Percentiles rank a stretch among this genome's conserved stretches.
Conservation (phyloP, 2,888 invertebrate genomes). For the Andrena minutula region DNA sequence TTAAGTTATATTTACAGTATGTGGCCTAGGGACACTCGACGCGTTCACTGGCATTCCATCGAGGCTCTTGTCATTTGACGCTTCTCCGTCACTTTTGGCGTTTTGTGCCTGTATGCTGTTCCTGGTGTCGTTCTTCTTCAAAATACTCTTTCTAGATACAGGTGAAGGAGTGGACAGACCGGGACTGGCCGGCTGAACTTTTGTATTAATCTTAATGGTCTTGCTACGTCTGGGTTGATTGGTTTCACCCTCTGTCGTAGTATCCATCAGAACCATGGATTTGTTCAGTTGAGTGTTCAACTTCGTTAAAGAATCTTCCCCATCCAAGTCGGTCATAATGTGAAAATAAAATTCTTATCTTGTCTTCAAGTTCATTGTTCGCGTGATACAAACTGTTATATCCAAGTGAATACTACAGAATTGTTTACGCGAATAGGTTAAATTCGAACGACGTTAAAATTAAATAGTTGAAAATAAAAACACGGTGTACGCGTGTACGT, state of each 20-base stretch:
- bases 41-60: background rate
- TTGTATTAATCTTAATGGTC: conserved; percentile 67
- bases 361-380: background rate
- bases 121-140: conserved; percentile 51
- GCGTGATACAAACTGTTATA: background rate
- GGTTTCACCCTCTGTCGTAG: conserved; percentile 26
- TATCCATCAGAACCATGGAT: conserved; percentile 74
- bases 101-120: background rate
- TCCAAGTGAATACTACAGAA: no score
- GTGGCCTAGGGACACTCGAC: conserved; percentile 41
- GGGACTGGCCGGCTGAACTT: conserved; percentile 23
- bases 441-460: background rate
- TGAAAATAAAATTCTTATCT: conserved; percentile 6
- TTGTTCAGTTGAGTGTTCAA: conserved; percentile 76
- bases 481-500: no score
- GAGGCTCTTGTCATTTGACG: background rate
- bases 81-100: background rate
- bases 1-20: conserved; percentile 44
- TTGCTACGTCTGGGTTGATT: conserved; percentile 37
- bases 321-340: conserved; percentile 49
- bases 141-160: conserved; percentile 62
- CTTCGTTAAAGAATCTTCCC: conserved; percentile 69
- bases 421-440: background rate
- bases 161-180: background rate
- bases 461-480: background rate